Evolutionary conservation across 2,797 vertebrate species (phyloP), one percentile per base, ranked within the genome.

Genomic region (Tragelaphus oryx): DNA sequence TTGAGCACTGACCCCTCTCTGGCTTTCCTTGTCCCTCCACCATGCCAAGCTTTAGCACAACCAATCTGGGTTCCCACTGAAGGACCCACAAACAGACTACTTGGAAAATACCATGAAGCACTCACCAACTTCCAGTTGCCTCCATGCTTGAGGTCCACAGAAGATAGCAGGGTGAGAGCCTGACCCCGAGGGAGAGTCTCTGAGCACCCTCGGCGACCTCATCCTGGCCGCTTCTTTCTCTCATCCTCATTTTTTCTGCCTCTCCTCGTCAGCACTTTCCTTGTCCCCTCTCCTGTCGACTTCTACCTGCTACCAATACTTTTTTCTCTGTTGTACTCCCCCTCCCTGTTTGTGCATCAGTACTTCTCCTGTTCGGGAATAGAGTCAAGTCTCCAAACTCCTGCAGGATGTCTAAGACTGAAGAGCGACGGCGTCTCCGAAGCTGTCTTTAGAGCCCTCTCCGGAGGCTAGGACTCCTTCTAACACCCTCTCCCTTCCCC

Each of bases 81-180:
- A 46, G 65, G 9, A 37, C 76, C 30, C 83, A 30, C 79, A 87
- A 76, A 95, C 13, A 78, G 85, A 28, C 20, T 78, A 20, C 4
- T 48, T 80, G 62, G 30, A 82, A 76, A 96, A 91, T 44, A 71
- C 48, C 10, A 60, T 3, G 92, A 94, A 88, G 85, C 52, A 97
- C 95, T 97, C 91, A 97, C 94, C 93, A 13, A 6, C 54, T 33
- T 79, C 85, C 59, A 54, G 82, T n/a, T 12, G 62, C 33, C 55
- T 93, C 82, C 65, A 65, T 88, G 57, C 81, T 57, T 46, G 68
- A 44, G 8, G 59, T 79, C 12, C 89, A 48, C 41, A 82, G 84
- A 93, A 84, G 48, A 76, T 17, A 52, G 80, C 52, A 48, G 52
- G 75, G 24, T 6, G 17, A 54, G 28, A 41, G 12, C 48, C 46